A percentile compares a stretch with the other conserved stretches of the same genome.
These are phyloP conservation scores for Clepsis dumicolana DNA, from an alignment of 2,888 invertebrate species.

Conservation along the genomic window DNA sequence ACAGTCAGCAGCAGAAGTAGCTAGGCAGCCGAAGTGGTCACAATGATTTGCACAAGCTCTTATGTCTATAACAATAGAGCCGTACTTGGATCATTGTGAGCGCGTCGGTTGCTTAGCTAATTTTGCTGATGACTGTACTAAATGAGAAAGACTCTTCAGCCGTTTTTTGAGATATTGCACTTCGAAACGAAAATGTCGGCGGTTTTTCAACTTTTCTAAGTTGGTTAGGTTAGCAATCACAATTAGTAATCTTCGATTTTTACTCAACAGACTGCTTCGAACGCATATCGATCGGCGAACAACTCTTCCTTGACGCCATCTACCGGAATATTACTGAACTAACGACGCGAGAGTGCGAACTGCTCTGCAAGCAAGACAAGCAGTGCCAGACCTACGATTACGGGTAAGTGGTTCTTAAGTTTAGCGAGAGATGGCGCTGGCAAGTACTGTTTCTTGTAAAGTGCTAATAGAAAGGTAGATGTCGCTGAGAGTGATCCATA, in stretches of 20 bases:
- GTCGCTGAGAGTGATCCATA: slow-evolving; percentile 46
- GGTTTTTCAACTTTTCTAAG: no score
- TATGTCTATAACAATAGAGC: no score
- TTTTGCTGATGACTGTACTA: no score
- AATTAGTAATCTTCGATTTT: not conserved
- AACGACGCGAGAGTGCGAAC: slow-evolving; percentile 87
- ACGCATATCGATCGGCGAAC: slow-evolving; percentile 87
- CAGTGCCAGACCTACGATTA: slow-evolving; percentile 88
- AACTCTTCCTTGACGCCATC: slow-evolving; percentile 86
- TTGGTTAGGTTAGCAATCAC: no score
- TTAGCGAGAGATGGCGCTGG: slow-evolving; percentile 14
- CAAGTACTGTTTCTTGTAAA: not conserved
- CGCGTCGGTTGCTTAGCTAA: no score
- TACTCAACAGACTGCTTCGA: slow-evolving; percentile 87
- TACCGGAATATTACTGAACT: slow-evolving; percentile 87
- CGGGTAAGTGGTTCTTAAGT: slow-evolving; percentile 77
- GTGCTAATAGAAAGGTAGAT: slow-evolving; percentile 52
- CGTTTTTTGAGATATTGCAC: no score
- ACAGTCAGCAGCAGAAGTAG: no score
- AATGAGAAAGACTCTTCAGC: no score
- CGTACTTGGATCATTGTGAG: no score
- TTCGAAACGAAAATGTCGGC: no score
- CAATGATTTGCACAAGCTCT: no score
- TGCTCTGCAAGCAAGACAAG: slow-evolving; percentile 87
- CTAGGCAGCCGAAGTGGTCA: no score